A percentile compares a stretch with the other conserved stretches of the same genome.
Conservation (phyloP, 2,888 invertebrate species). For the Ochropleura leucogaster region DNA sequence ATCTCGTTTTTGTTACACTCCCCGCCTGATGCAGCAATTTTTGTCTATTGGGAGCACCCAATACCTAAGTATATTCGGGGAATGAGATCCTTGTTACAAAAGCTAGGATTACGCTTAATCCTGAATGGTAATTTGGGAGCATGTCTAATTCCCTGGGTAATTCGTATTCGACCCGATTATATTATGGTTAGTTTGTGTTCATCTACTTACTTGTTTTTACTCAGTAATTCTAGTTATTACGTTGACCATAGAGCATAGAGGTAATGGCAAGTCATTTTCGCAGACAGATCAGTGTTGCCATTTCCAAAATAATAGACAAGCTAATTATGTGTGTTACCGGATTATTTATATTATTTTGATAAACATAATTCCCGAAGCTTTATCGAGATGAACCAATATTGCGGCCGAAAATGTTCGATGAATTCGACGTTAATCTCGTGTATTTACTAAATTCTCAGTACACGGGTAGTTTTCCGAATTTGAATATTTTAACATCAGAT, state of each 20-base stretch:
- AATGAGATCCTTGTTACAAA: conserved; percentile 21
- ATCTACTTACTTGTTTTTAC: not conserved
- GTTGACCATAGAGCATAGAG: not conserved
- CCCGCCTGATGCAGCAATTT: conserved; percentile 29
- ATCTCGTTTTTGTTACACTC: conserved; percentile 12
- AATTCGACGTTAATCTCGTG: conserved; percentile 12
- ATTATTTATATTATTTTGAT: conserved; percentile 4
- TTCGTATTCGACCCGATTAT: conserved; percentile 3
- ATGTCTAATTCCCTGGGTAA: conserved; percentile 35
- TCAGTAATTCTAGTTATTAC: conserved; percentile 5
- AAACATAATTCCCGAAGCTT: not conserved
- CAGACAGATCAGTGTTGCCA: conserved; percentile 6
- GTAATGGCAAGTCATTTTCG: conserved; percentile 24
- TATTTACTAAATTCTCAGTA: conserved; percentile 5
- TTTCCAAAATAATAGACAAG: conserved; percentile 16
- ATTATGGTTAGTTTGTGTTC: conserved; percentile 9
- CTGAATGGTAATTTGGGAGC: conserved; percentile 35
- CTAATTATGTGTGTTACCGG: not conserved
- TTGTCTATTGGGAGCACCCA: not conserved
- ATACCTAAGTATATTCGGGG: conserved; percentile 3
- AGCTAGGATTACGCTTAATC: conserved; percentile 46
- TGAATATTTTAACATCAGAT: conserved; percentile 28
- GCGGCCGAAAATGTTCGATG: not conserved
- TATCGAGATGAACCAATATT: not conserved
- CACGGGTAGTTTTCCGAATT: conserved; percentile 29